phyloP scores from a whole-genome alignment of 2,888 invertebrate genomes.

The Pammene fasciana region DNA sequence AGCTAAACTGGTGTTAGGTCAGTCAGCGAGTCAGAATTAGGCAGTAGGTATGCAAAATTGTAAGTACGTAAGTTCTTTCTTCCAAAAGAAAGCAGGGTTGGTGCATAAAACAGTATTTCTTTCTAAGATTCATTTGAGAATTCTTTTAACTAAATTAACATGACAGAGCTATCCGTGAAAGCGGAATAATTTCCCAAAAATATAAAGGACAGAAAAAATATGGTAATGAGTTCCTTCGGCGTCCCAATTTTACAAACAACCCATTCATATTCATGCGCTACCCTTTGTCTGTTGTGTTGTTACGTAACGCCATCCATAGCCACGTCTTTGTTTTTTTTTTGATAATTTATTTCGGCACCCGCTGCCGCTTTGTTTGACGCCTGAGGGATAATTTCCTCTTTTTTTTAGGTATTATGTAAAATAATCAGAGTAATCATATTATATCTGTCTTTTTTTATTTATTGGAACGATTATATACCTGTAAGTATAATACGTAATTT shows the following conservation, averaged over 20 bases:
- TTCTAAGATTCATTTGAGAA: neutral
- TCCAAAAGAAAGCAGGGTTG: neutral
- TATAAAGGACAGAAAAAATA: slow-evolving; percentile 43
- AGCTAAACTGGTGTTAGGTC: no score
- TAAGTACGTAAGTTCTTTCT: neutral
- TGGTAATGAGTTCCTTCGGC: slow-evolving; percentile 51
- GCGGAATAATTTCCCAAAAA: slow-evolving; percentile 46
- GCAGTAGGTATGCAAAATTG: no score
- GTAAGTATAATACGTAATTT: no score
- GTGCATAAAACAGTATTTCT: neutral
- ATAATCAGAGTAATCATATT: no score
- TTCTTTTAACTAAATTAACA: slow-evolving; percentile 25
- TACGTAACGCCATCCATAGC: slow-evolving; percentile 22
- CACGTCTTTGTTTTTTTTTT: slow-evolving; percentile 63
- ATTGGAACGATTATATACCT: no score
- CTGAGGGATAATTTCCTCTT: slow-evolving; percentile 29
- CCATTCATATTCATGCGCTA: slow-evolving; percentile 80
- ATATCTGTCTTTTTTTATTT: no score
- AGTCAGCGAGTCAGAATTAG: no score
- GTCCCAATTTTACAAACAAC: slow-evolving; percentile 73
- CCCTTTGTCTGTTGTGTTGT: slow-evolving; percentile 65
- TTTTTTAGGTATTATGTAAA: neutral
- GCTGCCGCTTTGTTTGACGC: slow-evolving; percentile 44
- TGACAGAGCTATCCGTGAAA: slow-evolving; percentile 46
- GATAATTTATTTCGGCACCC: slow-evolving; percentile 55